These are phyloP conservation scores for Ectemnius cavifrons DNA, from an alignment of 2,888 invertebrate genomes.

Conservation along the genomic window DNA sequence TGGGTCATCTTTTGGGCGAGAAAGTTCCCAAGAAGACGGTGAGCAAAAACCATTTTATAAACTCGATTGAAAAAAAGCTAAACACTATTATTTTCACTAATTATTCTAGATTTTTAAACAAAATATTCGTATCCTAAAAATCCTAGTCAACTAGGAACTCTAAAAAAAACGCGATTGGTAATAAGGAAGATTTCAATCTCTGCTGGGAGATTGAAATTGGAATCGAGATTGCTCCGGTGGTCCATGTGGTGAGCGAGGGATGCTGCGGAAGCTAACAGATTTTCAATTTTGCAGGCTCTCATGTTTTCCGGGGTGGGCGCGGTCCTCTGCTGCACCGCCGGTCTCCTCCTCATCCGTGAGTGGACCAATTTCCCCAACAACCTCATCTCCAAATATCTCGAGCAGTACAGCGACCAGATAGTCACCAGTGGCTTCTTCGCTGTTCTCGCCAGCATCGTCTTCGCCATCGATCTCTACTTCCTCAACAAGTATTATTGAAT, in stretches of 20 bases:
- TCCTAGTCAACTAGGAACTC: no score
- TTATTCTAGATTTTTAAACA: no score
- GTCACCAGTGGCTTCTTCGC: slow-evolving; percentile 83
- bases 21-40: slow-evolving; percentile 82
- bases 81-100: no score
- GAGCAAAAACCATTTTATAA: slow-evolving; percentile 10
- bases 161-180: no score
- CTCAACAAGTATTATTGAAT: slow-evolving; percentile 73
- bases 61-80: slow-evolving; percentile 2
- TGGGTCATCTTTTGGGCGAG: slow-evolving; percentile 82
- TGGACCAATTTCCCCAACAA: slow-evolving; percentile 75
- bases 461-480: slow-evolving; percentile 82
- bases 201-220: no score
- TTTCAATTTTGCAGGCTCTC: slow-evolving; percentile 73
- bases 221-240: no score
- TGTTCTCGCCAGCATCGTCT: slow-evolving; percentile 81
- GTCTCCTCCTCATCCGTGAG: slow-evolving; percentile 81
- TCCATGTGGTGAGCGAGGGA: no score
- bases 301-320: slow-evolving; percentile 82
- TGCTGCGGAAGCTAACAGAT: neutral
- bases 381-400: slow-evolving; percentile 80
- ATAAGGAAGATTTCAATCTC: no score
- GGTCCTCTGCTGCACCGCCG: slow-evolving; percentile 83
- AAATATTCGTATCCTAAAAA: no score
- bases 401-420: slow-evolving; percentile 82